Base-by-base conservation (phyloP, 30 jellyfish, hydroid and myxozoan species). In the Hydractinia echinata region DNA sequence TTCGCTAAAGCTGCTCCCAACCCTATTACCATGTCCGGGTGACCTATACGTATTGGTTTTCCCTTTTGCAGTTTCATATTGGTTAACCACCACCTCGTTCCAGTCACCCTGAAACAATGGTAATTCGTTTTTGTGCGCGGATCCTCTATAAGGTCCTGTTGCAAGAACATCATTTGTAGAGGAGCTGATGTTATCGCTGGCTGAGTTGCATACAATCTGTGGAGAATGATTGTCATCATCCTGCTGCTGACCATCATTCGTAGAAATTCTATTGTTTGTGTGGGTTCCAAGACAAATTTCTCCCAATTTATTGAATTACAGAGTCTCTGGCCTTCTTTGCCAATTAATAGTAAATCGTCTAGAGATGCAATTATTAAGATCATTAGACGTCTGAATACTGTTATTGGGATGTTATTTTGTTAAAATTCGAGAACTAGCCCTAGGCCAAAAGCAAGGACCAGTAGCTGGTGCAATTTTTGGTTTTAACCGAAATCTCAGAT, bases 171-270 rank as follows among this genome's bases (percentile, higher is more conserved):
- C 2, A 20, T 1, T 67, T 85, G 77, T 67, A 85, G 84, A 15
- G 66, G 66, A 44, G 89, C 95, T 30, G n/a, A 20, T 55, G 82
- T 67, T 8, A 66, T 44, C 30, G 95, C 95, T 52, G 89, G 88
- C 54, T 67, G n/a, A 76, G 48, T 55, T 48, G 89, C 74, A 50
- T 56, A 39, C 18, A 78, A 50, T 66, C 67, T 52, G 44, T 10
- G 50, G 2, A 20, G 51, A 15, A 15, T 1, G 4, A 4, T 48
- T 21, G 11, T 48, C 4, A 67, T 67, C 21, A 0, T 1, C 51
- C 20, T 15, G 3, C 78, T 67, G 78, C 4, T 20, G n/a, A 13
- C 11, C 50, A 67, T 67, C 78, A 67, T 67, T 10, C 78, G 4
- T 10, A 4, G 51, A 67, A 67, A 67, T 3, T 67, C 78, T 4